phyloP scores from a whole-genome alignment of 2,888 invertebrate species.

The Mythimna loreyi region DNA sequence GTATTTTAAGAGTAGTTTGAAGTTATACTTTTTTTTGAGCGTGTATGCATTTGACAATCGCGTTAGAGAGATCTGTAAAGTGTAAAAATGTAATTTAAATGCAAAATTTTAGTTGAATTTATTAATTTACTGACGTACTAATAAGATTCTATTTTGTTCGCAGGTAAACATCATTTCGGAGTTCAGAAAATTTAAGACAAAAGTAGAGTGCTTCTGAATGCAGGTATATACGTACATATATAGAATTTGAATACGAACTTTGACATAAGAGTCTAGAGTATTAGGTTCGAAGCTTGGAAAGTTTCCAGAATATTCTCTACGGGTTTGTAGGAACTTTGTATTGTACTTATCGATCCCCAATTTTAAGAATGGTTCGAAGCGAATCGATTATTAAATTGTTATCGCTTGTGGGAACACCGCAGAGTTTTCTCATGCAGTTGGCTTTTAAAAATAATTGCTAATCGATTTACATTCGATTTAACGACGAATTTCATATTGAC shows the following conservation, averaged over 20 bases:
- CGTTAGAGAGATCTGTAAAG: too few species aligned
- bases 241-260: slow-evolving; percentile 60
- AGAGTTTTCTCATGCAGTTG: slow-evolving; percentile 53
- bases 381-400: slow-evolving; percentile 58
- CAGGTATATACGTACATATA: slow-evolving; percentile 42
- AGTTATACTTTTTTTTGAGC: too few species aligned
- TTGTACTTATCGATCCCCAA: slow-evolving; percentile 44
- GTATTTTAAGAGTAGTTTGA: too few species aligned
- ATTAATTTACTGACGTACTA: not conserved
- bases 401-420: slow-evolving; percentile 42
- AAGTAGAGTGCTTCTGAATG: slow-evolving; percentile 18
- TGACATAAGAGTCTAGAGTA: slow-evolving; percentile 66
- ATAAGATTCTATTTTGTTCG: slow-evolving; percentile 43
- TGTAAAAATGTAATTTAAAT: too few species aligned
- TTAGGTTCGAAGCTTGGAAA: slow-evolving; percentile 71
- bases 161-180: slow-evolving; percentile 50
- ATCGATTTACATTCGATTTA: slow-evolving; percentile 33
- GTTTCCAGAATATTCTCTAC: slow-evolving; percentile 67
- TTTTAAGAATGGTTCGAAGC: slow-evolving; percentile 50
- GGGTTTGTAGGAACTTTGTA: slow-evolving; percentile 51
- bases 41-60: too few species aligned
- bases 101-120: too few species aligned
- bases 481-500: slow-evolving; percentile 27
- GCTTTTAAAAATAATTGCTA: slow-evolving; percentile 43
- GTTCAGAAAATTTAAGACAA: slow-evolving; percentile 21